These are phyloP conservation scores for Ailuropoda melanoleuca DNA, from an alignment of 2,113 vertebrate species.

Conservation along the genomic window DNA sequence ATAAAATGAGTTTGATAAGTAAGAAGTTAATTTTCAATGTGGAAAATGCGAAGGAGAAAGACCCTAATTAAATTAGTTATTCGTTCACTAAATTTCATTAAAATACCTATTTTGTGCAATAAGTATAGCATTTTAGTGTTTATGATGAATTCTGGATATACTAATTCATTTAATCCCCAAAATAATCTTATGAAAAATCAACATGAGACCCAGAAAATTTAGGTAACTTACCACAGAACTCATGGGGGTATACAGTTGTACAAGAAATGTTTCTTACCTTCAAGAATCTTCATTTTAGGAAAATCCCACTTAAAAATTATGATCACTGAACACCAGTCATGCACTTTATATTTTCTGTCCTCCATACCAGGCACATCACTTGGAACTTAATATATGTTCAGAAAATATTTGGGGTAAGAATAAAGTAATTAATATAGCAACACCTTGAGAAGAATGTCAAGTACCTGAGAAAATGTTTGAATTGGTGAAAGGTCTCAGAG, in stretches of 20 bases:
- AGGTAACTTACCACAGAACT: not conserved
- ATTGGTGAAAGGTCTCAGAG: not conserved
- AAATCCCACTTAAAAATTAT: not conserved
- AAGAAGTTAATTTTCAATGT: not conserved
- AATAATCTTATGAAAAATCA: not conserved
- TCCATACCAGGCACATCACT: not conserved
- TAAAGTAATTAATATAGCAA: not conserved
- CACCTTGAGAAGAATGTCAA: not conserved
- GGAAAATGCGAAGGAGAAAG: not conserved
- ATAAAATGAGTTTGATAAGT: not conserved
- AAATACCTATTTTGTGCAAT: not conserved
- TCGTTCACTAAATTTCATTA: not conserved
- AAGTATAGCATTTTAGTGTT: not conserved
- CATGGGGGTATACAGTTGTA: not conserved
- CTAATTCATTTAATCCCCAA: not conserved
- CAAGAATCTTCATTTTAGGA: not conserved
- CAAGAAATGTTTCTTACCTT: not conserved
- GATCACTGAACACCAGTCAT: not conserved
- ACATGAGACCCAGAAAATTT: not conserved
- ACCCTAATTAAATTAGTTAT: not conserved
- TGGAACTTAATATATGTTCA: not conserved
- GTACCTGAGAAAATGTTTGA: not conserved
- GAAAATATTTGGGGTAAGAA: not conserved
- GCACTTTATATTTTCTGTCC: not conserved
- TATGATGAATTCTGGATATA: not conserved